Conservation (phyloP, 2,888 invertebrate genomes). For the Orchestes rusci region DNA sequence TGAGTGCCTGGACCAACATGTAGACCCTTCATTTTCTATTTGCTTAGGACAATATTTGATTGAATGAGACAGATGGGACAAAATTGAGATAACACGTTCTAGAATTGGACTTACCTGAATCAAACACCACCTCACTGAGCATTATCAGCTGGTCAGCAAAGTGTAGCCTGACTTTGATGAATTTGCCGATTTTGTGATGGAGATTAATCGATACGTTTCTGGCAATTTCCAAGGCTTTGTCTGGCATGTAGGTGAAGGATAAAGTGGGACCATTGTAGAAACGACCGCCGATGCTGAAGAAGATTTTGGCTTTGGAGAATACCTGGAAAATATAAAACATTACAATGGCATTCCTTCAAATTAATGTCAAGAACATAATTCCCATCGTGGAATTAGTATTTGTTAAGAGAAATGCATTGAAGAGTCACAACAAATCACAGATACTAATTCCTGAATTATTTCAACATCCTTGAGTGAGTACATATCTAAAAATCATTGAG, state of each 20-base stretch:
- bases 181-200: constrained; percentile 54
- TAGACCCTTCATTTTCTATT: too few relatives aligned
- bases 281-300: constrained; percentile 55
- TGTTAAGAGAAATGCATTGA: too few relatives aligned
- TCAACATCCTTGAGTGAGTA: too few relatives aligned
- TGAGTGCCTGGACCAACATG: too few relatives aligned
- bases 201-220: constrained; percentile 62
- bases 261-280: constrained; percentile 51
- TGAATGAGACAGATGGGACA: too few relatives aligned
- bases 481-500: too few relatives aligned
- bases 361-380: too few relatives aligned
- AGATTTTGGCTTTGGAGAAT: constrained; percentile 58
- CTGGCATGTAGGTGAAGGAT: constrained; percentile 53
- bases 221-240: constrained; percentile 55
- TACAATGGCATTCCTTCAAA: background rate
- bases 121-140: constrained; percentile 61
- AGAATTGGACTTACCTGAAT: constrained; percentile 54
- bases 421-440: too few relatives aligned
- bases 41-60: too few relatives aligned
- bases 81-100: too few relatives aligned
- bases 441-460: too few relatives aligned
- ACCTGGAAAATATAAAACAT: constrained; percentile 44
- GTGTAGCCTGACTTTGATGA: constrained; percentile 55
- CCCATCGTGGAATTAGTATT: too few relatives aligned
- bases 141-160: constrained; percentile 66